Evolutionary conservation across 2,888 invertebrate species (phyloP), one percentile per base, ranked within the genome.

Genomic region (Heteropelma amictum): DNA sequence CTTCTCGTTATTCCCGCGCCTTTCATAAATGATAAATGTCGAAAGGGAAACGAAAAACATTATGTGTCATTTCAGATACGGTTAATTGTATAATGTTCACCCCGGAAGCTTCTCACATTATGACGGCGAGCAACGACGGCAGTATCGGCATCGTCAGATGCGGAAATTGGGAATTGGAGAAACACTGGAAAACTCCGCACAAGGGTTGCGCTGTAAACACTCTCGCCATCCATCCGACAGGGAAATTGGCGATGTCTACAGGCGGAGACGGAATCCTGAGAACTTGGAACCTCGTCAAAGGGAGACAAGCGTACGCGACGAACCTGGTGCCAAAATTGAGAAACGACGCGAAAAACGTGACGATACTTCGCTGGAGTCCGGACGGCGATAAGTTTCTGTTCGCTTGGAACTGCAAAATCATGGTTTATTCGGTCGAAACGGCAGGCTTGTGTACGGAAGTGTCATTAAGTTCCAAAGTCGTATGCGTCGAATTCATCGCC

Each of bases 231-330:
- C 98, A 98, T 91, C 96, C 97, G 1, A 94, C 94, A 82, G 97
- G 97, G 10, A 97, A 97, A 90, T 85, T 98, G 78, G 96, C 97
- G 0, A 89, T 98, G 6, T 95, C 97, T 8, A 92, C 97, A 38
- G 97, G 97, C 12, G 93, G 93, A 54, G 98, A 98, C 89, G 93
- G 93, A 80, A 94, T 95, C 3, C 89, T 98, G 49, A 91, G 94
- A 83, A 98, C 98, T 2, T 98, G 98, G 98, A 98, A 98, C 90
- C 91, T 98, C 76, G 91, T 98, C 0, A 97, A 97, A 88, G 98
- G 98, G 0, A 92, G 97, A 73, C 94, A 94, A 81, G 98, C 97
- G 0, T 98, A 96, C 87, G 94, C 95, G 0, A 95, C 95, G n/a
- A 97, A 97, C 88, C 90, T 98, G 30, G 93, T 93, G 12, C 84